These are phyloP conservation scores for Eumeta japonica DNA, from an alignment of 1,140 invertebrate genomes.

Conservation along the genomic window DNA sequence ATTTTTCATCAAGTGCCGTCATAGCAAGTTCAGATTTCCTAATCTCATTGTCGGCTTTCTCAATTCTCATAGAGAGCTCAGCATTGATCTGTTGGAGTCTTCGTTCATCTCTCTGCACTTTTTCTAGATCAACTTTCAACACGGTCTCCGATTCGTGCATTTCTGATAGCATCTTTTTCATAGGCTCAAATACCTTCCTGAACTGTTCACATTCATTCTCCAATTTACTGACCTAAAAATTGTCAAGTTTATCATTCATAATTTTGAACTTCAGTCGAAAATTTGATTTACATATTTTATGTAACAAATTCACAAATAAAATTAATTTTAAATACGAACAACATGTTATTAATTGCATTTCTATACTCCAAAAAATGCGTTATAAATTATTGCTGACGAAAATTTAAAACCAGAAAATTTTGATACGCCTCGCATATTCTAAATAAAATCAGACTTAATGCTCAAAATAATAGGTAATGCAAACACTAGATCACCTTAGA, in stretches of 20 bases:
- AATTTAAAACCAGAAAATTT: no score
- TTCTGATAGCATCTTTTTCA: slow-evolving; percentile 50
- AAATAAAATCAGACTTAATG: no score
- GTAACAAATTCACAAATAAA: neutral
- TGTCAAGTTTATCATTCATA: slow-evolving; percentile 3
- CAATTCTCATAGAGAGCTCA: slow-evolving; percentile 32
- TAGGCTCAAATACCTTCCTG: slow-evolving; percentile 37
- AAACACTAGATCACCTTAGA: no score
- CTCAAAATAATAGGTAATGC: no score
- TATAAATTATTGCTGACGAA: no score
- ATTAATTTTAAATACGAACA: no score
- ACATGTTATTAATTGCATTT: no score
- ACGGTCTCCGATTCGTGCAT: slow-evolving; percentile 57
- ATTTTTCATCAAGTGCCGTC: slow-evolving; percentile 40
- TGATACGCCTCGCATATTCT: no score
- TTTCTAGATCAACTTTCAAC: slow-evolving; percentile 51
- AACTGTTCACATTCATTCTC: slow-evolving; percentile 41
- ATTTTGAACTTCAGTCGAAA: no score
- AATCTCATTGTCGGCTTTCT: slow-evolving; percentile 42
- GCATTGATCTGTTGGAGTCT: slow-evolving; percentile 43
- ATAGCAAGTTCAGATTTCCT: slow-evolving; percentile 55
- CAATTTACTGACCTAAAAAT: slow-evolving; percentile 31
- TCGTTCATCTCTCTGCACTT: slow-evolving; percentile 52
- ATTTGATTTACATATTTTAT: no score
- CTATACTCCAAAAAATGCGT: no score